Evolutionary conservation across 2,113 vertebrate genomes (phyloP).

Genomic region (Geothlypis trichas): DNA sequence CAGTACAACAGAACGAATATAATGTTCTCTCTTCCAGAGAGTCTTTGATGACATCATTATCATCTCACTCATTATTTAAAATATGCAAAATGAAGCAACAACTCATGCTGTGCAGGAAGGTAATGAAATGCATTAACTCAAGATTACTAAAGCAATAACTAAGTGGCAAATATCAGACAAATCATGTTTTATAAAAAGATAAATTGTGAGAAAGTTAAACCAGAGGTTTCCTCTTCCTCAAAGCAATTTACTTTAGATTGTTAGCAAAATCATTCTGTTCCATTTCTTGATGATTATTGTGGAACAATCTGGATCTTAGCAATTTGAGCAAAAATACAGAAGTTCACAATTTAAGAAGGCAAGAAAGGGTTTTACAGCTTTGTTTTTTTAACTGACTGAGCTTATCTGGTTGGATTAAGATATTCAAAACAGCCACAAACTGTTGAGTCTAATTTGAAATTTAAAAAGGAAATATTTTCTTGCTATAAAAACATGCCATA

Average conservation of each 20-base stretch:
- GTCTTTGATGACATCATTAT: neutral
- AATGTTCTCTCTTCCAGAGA: neutral
- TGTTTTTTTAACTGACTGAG: neutral
- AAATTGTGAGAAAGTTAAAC: neutral
- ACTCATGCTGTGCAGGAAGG: neutral
- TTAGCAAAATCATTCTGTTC: neutral
- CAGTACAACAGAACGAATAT: conserved; percentile 10
- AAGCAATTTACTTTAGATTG: neutral
- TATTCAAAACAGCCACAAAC: neutral
- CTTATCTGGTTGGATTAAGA: neutral
- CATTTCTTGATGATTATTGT: neutral
- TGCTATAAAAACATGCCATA: neutral
- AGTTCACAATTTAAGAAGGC: neutral
- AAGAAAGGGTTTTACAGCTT: neutral
- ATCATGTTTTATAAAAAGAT: neutral
- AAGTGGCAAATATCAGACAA: neutral
- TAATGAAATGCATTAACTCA: neutral
- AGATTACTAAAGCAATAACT: neutral
- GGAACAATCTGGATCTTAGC: neutral
- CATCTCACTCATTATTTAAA: conserved; percentile 1
- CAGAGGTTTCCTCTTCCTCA: neutral
- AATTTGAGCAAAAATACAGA: neutral
- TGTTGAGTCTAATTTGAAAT: neutral
- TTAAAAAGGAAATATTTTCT: neutral
- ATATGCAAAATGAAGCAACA: neutral